phyloP scores from a whole-genome alignment of 1,140 invertebrate species.

The Cotesia typhae region DNA sequence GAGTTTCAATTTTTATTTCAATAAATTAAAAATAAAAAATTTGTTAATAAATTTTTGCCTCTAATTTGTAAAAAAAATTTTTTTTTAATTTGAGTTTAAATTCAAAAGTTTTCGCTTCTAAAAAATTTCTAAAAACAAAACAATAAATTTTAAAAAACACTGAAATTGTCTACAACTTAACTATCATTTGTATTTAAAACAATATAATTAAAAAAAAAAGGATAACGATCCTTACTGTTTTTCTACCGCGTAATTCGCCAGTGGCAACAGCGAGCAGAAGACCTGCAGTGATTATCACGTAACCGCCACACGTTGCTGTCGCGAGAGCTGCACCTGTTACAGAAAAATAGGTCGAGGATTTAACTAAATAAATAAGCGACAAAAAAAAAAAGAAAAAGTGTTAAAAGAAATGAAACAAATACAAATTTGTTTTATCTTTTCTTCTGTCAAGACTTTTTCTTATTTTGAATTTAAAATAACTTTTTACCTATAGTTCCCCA shows the following conservation, averaged over 20 bases:
- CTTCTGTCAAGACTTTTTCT: conserved; percentile 4
- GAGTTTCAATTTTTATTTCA: too few relatives aligned
- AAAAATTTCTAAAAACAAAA: background rate
- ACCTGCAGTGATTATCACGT: conserved; percentile 75
- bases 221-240: conserved; percentile 65
- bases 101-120: too few relatives aligned
- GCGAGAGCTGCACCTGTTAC: conserved; percentile 63
- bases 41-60: too few relatives aligned
- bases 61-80: too few relatives aligned
- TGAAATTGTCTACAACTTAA: background rate
- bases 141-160: conserved; percentile 13
- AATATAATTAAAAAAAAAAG: background rate
- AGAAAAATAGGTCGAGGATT: conserved; percentile 36
- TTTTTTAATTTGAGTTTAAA: too few relatives aligned
- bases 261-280: conserved; percentile 72
- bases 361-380: background rate
- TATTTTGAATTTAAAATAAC: conserved; percentile 27
- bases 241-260: conserved; percentile 72
- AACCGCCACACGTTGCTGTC: conserved; percentile 69
- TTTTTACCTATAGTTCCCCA: conserved; percentile 74
- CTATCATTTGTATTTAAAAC: background rate
- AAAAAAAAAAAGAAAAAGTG: conserved; percentile 13
- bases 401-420: conserved; percentile 4
- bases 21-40: too few relatives aligned
- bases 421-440: background rate